phyloP scores from a whole-genome alignment of 2,888 invertebrate genomes.

The Orchesella flavescens region DNA sequence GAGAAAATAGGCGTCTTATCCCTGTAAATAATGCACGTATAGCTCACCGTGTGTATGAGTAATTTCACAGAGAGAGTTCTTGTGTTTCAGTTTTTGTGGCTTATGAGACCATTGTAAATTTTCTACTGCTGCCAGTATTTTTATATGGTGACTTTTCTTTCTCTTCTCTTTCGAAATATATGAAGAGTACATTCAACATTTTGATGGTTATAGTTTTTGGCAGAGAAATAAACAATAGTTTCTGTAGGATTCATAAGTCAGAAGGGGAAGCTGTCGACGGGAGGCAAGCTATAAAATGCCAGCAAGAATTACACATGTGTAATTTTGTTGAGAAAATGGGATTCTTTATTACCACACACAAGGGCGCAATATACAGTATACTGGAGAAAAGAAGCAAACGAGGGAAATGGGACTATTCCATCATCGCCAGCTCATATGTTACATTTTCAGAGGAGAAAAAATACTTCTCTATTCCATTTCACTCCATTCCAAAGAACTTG shows the following conservation, averaged over 20 bases:
- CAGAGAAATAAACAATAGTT: slow-evolving; percentile 52
- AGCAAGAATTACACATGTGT: slow-evolving; percentile 62
- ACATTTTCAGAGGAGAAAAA: slow-evolving; percentile 48
- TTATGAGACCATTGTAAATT: slow-evolving; percentile 50
- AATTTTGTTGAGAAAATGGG: slow-evolving; percentile 65
- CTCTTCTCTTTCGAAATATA: slow-evolving; percentile 1
- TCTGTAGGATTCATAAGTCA: slow-evolving; percentile 54
- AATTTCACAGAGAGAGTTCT: slow-evolving; percentile 36
- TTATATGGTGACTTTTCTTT: slow-evolving; percentile 10
- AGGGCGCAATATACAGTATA: slow-evolving; percentile 52
- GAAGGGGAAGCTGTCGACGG: slow-evolving; percentile 58
- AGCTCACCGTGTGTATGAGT: slow-evolving; percentile 9
- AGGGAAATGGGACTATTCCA: slow-evolving; percentile 61
- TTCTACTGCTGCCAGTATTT: slow-evolving; percentile 27
- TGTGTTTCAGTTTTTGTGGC: slow-evolving; percentile 52
- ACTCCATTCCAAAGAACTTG: slow-evolving; percentile 40
- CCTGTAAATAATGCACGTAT: background rate
- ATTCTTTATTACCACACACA: slow-evolving; percentile 61
- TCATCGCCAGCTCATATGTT: slow-evolving; percentile 54
- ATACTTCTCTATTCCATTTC: slow-evolving; percentile 53
- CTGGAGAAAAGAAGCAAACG: slow-evolving; percentile 46
- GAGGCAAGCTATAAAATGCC: slow-evolving; percentile 62
- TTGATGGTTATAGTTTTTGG: slow-evolving; percentile 48
- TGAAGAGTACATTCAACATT: slow-evolving; percentile 11
- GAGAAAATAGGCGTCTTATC: background rate